These are phyloP conservation scores for Apodemus speciosus DNA, from an alignment of 2,113 vertebrate species.

Conservation along the genomic window DNA sequence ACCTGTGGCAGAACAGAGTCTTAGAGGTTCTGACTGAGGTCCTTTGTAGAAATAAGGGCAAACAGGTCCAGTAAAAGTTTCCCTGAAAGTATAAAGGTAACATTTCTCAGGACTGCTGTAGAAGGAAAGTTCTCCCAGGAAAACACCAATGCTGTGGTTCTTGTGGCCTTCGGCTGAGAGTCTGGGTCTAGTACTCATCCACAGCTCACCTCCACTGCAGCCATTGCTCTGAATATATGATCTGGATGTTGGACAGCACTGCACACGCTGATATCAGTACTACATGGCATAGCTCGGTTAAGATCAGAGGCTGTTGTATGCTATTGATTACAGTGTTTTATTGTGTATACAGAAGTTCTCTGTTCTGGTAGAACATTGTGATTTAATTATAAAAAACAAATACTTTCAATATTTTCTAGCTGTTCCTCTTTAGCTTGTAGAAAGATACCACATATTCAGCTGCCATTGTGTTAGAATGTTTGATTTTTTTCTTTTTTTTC, in stretches of 20 bases:
- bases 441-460: not conserved
- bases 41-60: slow-evolving; percentile 70
- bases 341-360: not conserved
- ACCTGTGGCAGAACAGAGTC: not conserved
- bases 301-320: not conserved
- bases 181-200: not conserved
- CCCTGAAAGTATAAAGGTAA: slow-evolving; percentile 68
- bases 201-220: not conserved
- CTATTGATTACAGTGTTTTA: not conserved
- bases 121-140: slow-evolving; percentile 71
- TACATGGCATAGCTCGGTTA: not conserved
- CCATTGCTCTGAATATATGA: not conserved
- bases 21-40: slow-evolving; percentile 76
- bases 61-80: slow-evolving; percentile 56
- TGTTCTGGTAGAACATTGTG: not conserved
- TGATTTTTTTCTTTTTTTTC: no score
- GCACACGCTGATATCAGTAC: not conserved
- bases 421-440: not conserved
- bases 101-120: slow-evolving; percentile 60
- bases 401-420: not conserved
- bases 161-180: not conserved
- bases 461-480: not conserved
- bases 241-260: not conserved
- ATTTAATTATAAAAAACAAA: not conserved
- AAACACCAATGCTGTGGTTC: slow-evolving; percentile 58